These are phyloP conservation scores for Heliothis subflexa DNA, from an alignment of 1,140 invertebrate genomes.

Conservation along the genomic window DNA sequence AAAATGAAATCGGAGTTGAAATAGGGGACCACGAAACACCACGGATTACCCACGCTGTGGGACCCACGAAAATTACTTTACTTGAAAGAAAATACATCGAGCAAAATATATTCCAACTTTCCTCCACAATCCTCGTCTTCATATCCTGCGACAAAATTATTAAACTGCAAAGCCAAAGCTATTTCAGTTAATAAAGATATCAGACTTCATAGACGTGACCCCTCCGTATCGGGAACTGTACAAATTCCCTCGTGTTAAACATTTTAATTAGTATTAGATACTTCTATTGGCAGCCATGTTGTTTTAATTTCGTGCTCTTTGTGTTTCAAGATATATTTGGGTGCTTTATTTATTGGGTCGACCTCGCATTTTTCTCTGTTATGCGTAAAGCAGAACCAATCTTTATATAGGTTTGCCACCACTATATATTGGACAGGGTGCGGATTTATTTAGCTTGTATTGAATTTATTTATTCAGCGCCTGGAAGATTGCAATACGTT, in stretches of 20 bases:
- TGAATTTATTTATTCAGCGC: conserved; percentile 45
- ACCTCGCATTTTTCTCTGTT: conserved; percentile 40
- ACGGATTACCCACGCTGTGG: conserved; percentile 4
- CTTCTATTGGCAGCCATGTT: conserved; percentile 21
- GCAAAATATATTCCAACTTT: conserved; percentile 15
- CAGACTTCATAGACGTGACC: conserved; percentile 19
- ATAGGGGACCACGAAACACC: neutral
- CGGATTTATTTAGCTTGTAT: conserved; percentile 45
- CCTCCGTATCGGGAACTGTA: conserved; percentile 13
- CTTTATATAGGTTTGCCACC: conserved; percentile 34
- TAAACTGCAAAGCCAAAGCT: conserved; percentile 33
- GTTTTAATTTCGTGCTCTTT: conserved; percentile 4
- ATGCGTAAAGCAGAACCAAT: conserved; percentile 42
- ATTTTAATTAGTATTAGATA: conserved; percentile 34
- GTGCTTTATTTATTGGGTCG: conserved; percentile 49
- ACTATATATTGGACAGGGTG: conserved; percentile 33
- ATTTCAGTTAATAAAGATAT: conserved; percentile 35
- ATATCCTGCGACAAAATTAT: conserved; percentile 24
- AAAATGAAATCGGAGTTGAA: conserved; percentile 8
- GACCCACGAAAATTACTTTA: conserved; percentile 7
- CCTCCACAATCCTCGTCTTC: conserved; percentile 3
- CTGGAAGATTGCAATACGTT: conserved; percentile 41
- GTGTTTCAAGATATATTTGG: conserved; percentile 28
- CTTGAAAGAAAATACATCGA: neutral
- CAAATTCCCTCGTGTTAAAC: conserved; percentile 26